Evolutionary conservation across 2,113 vertebrate genomes (phyloP).

Genomic region (Myotis yumanensis): DNA sequence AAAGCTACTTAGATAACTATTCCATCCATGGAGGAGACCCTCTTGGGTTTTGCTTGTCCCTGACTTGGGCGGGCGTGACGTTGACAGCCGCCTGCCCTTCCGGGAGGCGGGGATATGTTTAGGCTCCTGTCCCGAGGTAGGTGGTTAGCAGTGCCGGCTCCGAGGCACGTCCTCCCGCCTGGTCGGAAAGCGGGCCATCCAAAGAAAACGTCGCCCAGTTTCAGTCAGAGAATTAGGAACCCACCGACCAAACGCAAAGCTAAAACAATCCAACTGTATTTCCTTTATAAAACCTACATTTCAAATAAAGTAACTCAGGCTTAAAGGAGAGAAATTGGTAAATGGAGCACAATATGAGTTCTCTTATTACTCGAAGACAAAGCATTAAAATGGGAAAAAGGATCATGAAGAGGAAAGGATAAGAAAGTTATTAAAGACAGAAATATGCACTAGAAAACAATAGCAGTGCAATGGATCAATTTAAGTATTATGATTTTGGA

Average conservation of each 20-base stretch:
- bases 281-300: slow-evolving; percentile 15
- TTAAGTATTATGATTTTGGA: not conserved
- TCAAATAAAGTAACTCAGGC: not conserved
- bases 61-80: not conserved
- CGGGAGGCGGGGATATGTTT: not conserved
- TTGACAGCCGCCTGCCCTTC: not conserved
- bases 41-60: not conserved
- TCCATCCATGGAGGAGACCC: not conserved
- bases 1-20: not conserved
- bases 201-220: not conserved
- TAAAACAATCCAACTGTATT: not conserved
- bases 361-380: not conserved
- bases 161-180: not conserved
- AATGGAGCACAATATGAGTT: not conserved
- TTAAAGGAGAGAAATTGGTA: not conserved
- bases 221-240: not conserved
- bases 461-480: not conserved
- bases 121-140: not conserved
- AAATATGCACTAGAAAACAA: not conserved
- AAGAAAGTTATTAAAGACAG: not conserved
- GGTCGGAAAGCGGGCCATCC: not conserved
- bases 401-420: not conserved
- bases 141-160: not conserved
- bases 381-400: not conserved
- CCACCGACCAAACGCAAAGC: not conserved